Conservation (phyloP, 1,140 invertebrate genomes). For the Drosophila tropicalis region DNA sequence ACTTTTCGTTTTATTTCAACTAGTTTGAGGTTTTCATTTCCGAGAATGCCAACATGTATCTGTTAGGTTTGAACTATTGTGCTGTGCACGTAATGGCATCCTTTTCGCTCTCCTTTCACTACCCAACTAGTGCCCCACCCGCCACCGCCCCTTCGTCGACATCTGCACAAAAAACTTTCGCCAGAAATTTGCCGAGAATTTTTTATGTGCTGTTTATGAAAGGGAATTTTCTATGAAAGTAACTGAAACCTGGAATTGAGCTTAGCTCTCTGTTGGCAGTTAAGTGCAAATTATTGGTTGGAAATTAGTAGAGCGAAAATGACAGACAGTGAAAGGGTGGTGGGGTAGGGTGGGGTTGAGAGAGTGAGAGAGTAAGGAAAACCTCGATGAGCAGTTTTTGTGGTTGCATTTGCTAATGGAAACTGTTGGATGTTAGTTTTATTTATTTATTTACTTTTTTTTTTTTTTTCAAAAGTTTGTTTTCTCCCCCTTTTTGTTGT, state of each 20-base stretch:
- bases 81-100: conserved; percentile 40
- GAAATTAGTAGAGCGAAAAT: conserved; percentile 68
- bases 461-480: conserved; percentile 21
- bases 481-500: background rate
- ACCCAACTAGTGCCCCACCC: no score
- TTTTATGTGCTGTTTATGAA: conserved; percentile 54
- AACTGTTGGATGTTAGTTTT: conserved; percentile 36
- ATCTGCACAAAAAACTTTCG: conserved; percentile 20
- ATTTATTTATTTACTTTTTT: no score
- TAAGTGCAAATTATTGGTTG: conserved; percentile 74
- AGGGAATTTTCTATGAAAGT: conserved; percentile 70
- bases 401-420: conserved; percentile 76
- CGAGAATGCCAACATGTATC: conserved; percentile 28
- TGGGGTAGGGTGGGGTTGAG: background rate
- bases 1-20: background rate
- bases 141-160: background rate
- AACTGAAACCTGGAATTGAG: conserved; percentile 49
- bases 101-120: background rate
- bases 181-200: conserved; percentile 44
- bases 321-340: background rate
- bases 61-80: conserved; percentile 48
- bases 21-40: background rate
- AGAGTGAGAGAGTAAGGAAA: conserved; percentile 7
- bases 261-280: conserved; percentile 49
- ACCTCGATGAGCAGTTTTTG: conserved; percentile 51